Evolutionary conservation across 2,113 vertebrate species (phyloP).

Genomic region (Hiodon tergisus): DNA sequence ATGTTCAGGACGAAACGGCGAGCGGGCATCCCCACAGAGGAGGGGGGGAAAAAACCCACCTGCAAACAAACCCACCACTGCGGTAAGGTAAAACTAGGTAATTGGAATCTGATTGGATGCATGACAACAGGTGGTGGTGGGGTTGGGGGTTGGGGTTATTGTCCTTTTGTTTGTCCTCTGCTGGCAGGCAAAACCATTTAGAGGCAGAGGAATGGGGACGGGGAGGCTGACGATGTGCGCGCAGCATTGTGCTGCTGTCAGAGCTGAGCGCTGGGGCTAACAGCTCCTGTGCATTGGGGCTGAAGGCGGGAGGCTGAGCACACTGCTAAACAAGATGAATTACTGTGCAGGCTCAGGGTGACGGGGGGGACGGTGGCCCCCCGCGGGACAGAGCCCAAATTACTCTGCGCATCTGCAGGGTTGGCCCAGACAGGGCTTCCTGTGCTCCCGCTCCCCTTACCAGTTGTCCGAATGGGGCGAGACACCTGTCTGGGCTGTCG

Average conservation of each 20-base stretch:
- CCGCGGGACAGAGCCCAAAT: conserved; percentile 43
- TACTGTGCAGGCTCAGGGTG: conserved; percentile 43
- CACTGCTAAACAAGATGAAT: conserved; percentile 56
- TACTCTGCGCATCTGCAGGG: conserved; percentile 31
- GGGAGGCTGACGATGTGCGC: not conserved
- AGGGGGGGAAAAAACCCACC: not conserved
- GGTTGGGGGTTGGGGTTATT: not conserved
- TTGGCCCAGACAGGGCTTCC: not conserved
- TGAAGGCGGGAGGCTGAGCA: conserved; percentile 37
- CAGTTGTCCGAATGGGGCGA: not conserved
- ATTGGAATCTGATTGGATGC: not conserved
- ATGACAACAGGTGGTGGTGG: not conserved
- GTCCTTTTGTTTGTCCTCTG: not conserved
- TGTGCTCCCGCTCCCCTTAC: not conserved
- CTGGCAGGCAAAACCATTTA: not conserved
- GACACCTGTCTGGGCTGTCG: not conserved
- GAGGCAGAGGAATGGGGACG: not conserved
- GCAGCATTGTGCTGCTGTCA: not conserved
- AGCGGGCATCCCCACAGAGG: not conserved
- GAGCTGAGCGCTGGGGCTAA: not conserved
- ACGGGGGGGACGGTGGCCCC: conserved; percentile 44
- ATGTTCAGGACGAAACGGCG: not conserved
- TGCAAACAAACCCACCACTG: not conserved
- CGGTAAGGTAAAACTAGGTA: not conserved
- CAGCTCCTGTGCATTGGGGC: not conserved